Evolutionary conservation across 2,797 vertebrate genomes (phyloP).

Genomic region (Chiloscyllium punctatum): DNA sequence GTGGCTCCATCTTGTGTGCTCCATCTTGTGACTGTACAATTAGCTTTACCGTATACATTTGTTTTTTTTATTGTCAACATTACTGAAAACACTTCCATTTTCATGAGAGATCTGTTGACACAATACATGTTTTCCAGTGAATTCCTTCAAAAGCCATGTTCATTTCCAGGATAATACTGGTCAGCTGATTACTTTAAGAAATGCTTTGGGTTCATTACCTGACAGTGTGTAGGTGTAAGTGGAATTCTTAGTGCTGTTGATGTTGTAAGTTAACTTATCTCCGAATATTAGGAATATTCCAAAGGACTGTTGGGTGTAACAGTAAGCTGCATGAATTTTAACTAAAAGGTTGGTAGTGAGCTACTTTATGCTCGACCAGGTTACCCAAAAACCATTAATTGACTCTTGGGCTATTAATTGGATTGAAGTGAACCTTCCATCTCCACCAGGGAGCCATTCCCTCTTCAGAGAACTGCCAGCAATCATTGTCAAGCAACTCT

Average conservation of each 20-base stretch:
- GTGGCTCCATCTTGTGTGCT: background rate
- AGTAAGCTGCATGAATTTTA: too few relatives aligned
- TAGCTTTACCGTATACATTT: background rate
- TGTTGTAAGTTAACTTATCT: background rate
- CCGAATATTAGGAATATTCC: background rate
- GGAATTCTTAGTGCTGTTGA: background rate
- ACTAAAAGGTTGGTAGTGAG: too few relatives aligned
- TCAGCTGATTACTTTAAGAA: background rate
- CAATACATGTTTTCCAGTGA: background rate
- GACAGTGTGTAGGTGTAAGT: background rate
- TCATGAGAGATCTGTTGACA: background rate
- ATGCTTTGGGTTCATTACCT: background rate
- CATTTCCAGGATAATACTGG: background rate
- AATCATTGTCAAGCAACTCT: too few relatives aligned
- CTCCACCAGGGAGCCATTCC: too few relatives aligned
- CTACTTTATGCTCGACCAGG: too few relatives aligned
- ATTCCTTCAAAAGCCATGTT: background rate
- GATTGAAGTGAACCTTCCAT: too few relatives aligned
- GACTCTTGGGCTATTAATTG: too few relatives aligned
- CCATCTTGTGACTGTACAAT: background rate
- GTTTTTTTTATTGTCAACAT: background rate
- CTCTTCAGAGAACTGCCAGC: too few relatives aligned
- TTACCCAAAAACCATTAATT: too few relatives aligned
- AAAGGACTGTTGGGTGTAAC: background rate
- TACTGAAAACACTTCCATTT: background rate